Conservation (phyloP, 2,888 invertebrate species). For the Troilus luridus region DNA sequence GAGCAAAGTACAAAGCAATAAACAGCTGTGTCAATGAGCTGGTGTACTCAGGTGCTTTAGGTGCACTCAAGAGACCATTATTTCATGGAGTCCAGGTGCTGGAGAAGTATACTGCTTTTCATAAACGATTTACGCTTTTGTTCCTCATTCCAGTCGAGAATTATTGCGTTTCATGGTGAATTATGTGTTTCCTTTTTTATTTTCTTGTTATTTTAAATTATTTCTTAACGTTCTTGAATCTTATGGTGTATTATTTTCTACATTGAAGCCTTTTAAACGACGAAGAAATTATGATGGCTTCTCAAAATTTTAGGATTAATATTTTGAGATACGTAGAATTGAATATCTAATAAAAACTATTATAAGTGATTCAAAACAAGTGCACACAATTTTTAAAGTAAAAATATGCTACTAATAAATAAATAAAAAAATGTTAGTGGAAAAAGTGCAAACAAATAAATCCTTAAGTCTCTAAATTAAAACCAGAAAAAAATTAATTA, state of each 20-base stretch:
- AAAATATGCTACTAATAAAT: too few species aligned
- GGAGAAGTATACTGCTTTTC: neutral
- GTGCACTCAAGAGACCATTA: neutral
- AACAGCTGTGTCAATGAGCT: neutral
- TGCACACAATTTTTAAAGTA: too few species aligned
- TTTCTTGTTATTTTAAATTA: neutral
- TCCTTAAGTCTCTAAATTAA: too few species aligned
- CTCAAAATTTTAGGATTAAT: too few species aligned
- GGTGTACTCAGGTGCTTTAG: neutral
- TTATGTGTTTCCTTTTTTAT: neutral
- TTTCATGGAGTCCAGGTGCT: neutral
- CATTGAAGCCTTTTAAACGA: too few species aligned
- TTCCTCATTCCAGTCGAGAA: neutral
- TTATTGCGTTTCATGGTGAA: neutral
- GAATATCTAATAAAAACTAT: too few species aligned
- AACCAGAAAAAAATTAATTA: too few species aligned
- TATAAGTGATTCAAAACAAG: too few species aligned
- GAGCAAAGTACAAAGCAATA: neutral
- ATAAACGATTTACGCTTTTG: neutral
- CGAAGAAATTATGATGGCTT: too few species aligned
- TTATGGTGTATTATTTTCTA: neutral
- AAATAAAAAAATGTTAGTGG: too few species aligned
- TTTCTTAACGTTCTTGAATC: neutral
- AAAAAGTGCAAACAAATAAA: too few species aligned
- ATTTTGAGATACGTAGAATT: too few species aligned